Percentiles rank a stretch among this genome's conserved stretches.
These are phyloP conservation scores for Okapia johnstoni DNA, from an alignment of 2,113 vertebrate genomes.

Conservation along the genomic window DNA sequence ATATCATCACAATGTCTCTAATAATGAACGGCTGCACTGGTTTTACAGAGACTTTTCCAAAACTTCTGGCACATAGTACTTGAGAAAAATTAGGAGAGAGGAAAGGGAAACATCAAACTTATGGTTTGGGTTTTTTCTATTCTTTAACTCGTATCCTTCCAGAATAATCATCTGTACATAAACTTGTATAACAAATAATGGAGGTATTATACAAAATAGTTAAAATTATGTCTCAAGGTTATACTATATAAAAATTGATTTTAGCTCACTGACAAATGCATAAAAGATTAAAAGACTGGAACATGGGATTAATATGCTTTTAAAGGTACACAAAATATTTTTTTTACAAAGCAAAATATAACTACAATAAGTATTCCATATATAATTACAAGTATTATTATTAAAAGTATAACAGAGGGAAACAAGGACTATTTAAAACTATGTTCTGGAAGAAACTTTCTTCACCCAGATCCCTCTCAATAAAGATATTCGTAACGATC, in stretches of 20 bases:
- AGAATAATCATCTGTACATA: neutral
- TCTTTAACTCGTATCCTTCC: neutral
- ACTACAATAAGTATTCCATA: neutral
- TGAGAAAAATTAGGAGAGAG: neutral
- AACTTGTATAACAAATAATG: neutral
- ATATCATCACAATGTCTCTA: neutral
- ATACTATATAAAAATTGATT: neutral
- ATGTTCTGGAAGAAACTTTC: neutral
- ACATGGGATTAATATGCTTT: neutral
- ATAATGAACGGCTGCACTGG: neutral
- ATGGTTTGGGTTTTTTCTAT: neutral
- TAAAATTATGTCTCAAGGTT: neutral
- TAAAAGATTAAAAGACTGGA: neutral
- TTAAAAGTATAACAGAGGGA: neutral
- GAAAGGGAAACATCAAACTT: neutral
- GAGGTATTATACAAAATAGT: neutral
- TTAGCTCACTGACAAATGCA: neutral
- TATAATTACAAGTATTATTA: neutral
- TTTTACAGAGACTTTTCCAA: neutral
- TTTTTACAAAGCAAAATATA: neutral
- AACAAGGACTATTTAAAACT: neutral
- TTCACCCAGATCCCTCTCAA: neutral
- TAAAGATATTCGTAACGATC: neutral
- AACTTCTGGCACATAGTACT: neutral
- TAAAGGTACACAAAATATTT: neutral